Conservation (phyloP, 2,888 invertebrate genomes). For the Leptopilina myrica region DNA sequence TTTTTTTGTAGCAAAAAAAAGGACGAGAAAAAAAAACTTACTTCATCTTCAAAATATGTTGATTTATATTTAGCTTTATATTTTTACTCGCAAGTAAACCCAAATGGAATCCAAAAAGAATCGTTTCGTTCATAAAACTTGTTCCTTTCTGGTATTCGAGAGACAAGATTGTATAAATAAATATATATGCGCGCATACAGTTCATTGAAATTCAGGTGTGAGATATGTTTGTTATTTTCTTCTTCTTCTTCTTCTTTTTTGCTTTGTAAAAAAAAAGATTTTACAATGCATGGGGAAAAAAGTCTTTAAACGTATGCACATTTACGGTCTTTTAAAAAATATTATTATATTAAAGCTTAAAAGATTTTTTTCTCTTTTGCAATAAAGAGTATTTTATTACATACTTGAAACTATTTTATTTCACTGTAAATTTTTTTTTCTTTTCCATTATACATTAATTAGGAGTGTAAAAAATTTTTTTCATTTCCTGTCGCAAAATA, state of each 20-base stretch:
- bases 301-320: no score
- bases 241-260: background rate
- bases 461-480: no score
- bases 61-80: background rate
- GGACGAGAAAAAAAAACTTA: background rate
- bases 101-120: background rate
- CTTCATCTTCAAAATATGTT: conserved; percentile 4
- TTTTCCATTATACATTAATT: no score
- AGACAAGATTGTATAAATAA: background rate
- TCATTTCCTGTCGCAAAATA: no score
- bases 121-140: background rate
- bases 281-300: background rate
- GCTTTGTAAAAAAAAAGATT: background rate
- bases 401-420: no score
- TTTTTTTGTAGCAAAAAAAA: no score
- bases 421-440: no score
- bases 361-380: no score
- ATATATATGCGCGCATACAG: background rate
- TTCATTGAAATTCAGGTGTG: conserved; percentile 13
- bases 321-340: no score
- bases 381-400: no score
- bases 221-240: conserved; percentile 9
- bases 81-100: background rate
- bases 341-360: no score
- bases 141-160: background rate